Evolutionary conservation across 1,140 invertebrate genomes (phyloP).

Genomic region (Bacillus rossius): DNA sequence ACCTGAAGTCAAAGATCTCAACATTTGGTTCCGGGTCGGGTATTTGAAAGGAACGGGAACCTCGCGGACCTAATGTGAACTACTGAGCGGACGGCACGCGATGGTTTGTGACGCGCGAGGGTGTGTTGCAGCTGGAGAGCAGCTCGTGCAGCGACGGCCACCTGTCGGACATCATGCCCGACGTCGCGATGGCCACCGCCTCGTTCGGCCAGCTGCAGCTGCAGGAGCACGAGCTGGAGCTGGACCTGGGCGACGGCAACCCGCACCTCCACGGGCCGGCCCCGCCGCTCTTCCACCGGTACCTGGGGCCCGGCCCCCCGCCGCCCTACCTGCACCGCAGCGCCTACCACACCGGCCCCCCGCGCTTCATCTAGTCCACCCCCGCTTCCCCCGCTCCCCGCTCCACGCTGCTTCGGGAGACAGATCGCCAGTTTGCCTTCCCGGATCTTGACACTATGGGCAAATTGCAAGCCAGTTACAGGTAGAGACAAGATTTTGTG

Average conservation of each 20-base stretch:
- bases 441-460: too few relatives aligned
- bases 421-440: too few relatives aligned
- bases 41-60: too few relatives aligned
- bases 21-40: too few relatives aligned
- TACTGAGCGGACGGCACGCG: too few relatives aligned
- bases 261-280: conserved; percentile 41
- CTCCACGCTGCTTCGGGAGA: not conserved
- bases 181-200: conserved; percentile 82
- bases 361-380: conserved; percentile 14
- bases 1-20: too few relatives aligned
- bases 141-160: conserved; percentile 60
- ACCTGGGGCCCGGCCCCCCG: conserved; percentile 11
- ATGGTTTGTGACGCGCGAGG: too few relatives aligned
- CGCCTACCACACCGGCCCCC: conserved; percentile 14
- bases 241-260: conserved; percentile 71
- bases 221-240: conserved; percentile 53
- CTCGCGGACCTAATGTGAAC: too few relatives aligned
- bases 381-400: not conserved
- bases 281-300: conserved; percentile 3
- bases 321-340: conserved; percentile 8
- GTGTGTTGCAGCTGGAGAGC: conserved; percentile 46
- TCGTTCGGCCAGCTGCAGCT: conserved; percentile 63
- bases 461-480: too few relatives aligned
- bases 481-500: too few relatives aligned
- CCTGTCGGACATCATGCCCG: conserved; percentile 77